These are phyloP conservation scores for Timema cristinae DNA, from an alignment of 2,888 invertebrate species.

Conservation along the genomic window DNA sequence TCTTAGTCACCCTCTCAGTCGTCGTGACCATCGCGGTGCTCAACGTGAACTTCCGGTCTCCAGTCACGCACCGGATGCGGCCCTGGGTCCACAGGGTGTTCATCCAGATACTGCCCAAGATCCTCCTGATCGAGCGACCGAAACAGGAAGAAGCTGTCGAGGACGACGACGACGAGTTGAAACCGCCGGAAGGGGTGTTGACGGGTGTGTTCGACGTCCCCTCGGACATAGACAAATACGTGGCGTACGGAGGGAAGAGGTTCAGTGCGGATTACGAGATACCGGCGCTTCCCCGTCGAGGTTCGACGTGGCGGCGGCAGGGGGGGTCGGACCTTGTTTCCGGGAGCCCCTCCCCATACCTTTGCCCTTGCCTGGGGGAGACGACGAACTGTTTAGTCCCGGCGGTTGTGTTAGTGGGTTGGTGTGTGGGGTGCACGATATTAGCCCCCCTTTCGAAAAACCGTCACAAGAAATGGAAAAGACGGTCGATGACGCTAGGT, in stretches of 20 bases:
- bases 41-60: conserved; percentile 87
- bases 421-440: conserved; percentile 57
- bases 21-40: conserved; percentile 91
- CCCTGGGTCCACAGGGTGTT: conserved; percentile 87
- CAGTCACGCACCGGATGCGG: conserved; percentile 87
- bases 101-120: conserved; percentile 43
- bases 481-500: conserved; percentile 86
- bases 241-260: conserved; percentile 53
- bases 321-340: conserved; percentile 49
- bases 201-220: conserved; percentile 67
- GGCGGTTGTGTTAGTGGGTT: conserved; percentile 46
- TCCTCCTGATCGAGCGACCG: conserved; percentile 84
- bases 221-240: conserved; percentile 61
- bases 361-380: conserved; percentile 68
- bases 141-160: conserved; percentile 62
- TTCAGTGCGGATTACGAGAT: conserved; percentile 70
- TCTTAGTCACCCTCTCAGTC: conserved; percentile 87
- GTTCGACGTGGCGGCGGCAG: conserved; percentile 34
- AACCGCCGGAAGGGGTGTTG: conserved; percentile 59
- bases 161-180: conserved; percentile 46
- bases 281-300: conserved; percentile 48
- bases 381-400: conserved; percentile 79
- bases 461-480: conserved; percentile 84
- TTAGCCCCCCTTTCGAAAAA: conserved; percentile 77
- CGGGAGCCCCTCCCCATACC: conserved; percentile 62